Evolutionary conservation across 2,797 vertebrate genomes (phyloP), one percentile per base, ranked within the genome.

Genomic region (Hirundo rustica): DNA sequence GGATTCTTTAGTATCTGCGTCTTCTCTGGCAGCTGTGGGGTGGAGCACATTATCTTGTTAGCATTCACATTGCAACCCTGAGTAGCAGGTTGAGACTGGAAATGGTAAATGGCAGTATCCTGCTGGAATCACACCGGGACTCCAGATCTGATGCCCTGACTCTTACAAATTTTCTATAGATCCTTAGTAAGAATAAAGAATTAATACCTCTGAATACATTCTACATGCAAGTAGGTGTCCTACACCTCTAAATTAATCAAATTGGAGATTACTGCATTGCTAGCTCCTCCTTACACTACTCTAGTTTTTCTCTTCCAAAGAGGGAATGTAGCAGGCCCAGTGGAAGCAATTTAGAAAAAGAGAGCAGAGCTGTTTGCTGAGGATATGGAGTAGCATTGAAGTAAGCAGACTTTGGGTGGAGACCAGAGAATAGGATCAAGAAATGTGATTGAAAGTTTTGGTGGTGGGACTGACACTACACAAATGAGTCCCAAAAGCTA

Each of bases 1-100:
- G 34, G 50, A 57, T 94, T 94, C 67, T 84, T 90, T 45, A 76
- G 64, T 42, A 73, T 51, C 21, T 84, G 13, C 83, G 54, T 74
- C 36, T 85, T 89, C 40, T 36, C 34, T 70, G 64, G 38, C 67
- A 96, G 85, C 83, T 96, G 71, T 90, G 64, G 45, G 64, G 80
- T 88, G 57, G 88, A 93, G 83, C 55, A 29, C 30, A 10, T 66
- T 88, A 42, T 65, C 64, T 92, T 71, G 50, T 88, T 89, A 83
- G 23, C 70, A 74, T 79, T 95, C 78, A 42, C 45, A 36, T 10
- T 51, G 68, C 89, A 75, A 48, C 27, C 42, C 73, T 80, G 42
- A 51, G 8, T 67, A 79, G 85, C 89, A 93, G 65, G 84, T 82
- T 68, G 85, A 86, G 84, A 70, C 72, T 94, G 64, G 93, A 96